Percentiles rank a stretch among this genome's conserved stretches.
Conservation (phyloP, 1,140 invertebrate genomes). For the Muscidifurax raptorellus region DNA sequence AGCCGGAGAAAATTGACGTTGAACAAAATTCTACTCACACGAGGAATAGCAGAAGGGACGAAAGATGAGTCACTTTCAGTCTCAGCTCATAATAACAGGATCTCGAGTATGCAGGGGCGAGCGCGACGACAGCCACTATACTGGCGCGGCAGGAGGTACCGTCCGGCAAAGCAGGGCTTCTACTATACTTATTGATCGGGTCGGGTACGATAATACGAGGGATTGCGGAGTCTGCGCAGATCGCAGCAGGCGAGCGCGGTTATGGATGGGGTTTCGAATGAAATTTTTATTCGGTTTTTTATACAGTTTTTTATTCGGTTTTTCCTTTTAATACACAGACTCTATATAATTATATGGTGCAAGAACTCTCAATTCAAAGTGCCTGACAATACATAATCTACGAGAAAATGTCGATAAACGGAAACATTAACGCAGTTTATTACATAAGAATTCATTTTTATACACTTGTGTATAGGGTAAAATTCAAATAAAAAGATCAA, state of each 20-base stretch:
- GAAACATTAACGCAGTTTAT: too few relatives aligned
- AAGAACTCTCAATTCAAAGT: too few relatives aligned
- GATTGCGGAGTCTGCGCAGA: background rate
- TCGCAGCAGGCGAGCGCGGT: background rate
- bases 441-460: too few relatives aligned
- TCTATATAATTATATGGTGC: too few relatives aligned
- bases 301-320: too few relatives aligned
- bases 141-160: too few relatives aligned
- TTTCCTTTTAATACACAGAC: too few relatives aligned
- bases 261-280: background rate
- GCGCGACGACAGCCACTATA: background rate
- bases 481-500: too few relatives aligned
- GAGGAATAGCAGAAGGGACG: background rate
- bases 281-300: background rate
- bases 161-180: slow-evolving; percentile 39
- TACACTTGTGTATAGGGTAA: too few relatives aligned
- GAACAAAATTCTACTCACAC: background rate
- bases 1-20: too few relatives aligned
- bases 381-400: too few relatives aligned
- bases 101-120: background rate
- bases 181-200: slow-evolving; percentile 49
- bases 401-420: too few relatives aligned
- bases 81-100: background rate
- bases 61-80: background rate
- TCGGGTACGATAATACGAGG: background rate